Evolutionary conservation across 2,113 vertebrate genomes (phyloP).

Genomic region (Oryzias woworae): DNA sequence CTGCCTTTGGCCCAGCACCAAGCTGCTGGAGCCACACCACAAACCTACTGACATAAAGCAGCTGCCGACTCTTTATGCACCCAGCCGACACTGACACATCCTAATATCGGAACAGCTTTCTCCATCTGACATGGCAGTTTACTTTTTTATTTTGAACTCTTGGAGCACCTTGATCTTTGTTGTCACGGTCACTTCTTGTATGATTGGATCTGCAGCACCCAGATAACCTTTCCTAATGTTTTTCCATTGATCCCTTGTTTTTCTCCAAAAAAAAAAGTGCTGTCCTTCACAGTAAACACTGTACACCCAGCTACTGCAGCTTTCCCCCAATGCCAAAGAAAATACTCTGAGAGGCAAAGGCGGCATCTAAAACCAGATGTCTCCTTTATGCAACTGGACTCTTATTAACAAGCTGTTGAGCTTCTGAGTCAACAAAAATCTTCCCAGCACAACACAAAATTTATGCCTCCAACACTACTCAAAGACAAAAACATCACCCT

Average conservation of each 20-base stretch:
- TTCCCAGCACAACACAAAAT: slow-evolving; percentile 2
- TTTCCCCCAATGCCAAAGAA: slow-evolving; percentile 43
- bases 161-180: not conserved
- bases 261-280: slow-evolving; percentile 64
- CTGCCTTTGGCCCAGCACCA: slow-evolving; percentile 71
- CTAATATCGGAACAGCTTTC: slow-evolving; percentile 15
- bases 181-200: not conserved
- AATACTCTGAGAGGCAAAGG: slow-evolving; percentile 42
- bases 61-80: slow-evolving; percentile 18
- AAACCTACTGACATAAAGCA: slow-evolving; percentile 55
- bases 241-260: slow-evolving; percentile 43
- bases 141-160: not conserved
- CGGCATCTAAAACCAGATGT: slow-evolving; percentile 64
- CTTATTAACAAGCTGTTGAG: slow-evolving; percentile 45
- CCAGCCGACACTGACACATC: slow-evolving; percentile 19
- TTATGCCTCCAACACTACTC: not conserved
- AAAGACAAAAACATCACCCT: not conserved
- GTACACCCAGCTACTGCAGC: slow-evolving; percentile 47
- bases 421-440: slow-evolving; percentile 30
- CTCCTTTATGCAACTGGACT: slow-evolving; percentile 35
- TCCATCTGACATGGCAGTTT: not conserved
- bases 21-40: slow-evolving; percentile 71
- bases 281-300: slow-evolving; percentile 40
- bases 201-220: slow-evolving; percentile 1
- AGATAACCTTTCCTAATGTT: not conserved